phyloP scores from a whole-genome alignment of 2,888 invertebrate species.

The Andrena bicolor region DNA sequence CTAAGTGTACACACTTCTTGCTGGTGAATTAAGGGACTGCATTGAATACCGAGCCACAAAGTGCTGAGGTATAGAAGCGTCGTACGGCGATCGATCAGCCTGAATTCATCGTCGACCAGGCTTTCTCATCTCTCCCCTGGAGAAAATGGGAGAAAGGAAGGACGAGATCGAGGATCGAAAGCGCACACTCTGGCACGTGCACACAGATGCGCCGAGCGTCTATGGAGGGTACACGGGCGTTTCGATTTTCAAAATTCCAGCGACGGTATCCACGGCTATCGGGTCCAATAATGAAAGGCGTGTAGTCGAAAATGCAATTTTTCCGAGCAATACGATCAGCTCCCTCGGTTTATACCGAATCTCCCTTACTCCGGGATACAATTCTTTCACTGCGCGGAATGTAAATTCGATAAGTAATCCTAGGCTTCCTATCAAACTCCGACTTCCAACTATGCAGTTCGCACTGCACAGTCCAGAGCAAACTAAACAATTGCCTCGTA shows the following conservation, averaged over 20 bases:
- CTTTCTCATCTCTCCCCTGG: conserved; percentile 37
- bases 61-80: conserved; percentile 1
- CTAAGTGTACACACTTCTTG: neutral
- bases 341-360: neutral
- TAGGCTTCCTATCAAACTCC: neutral
- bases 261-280: conserved; percentile 7
- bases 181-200: neutral
- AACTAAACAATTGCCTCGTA: neutral
- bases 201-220: neutral
- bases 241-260: conserved; percentile 55
- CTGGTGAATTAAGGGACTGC: conserved; percentile 11
- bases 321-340: conserved; percentile 25
- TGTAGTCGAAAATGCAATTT: conserved; percentile 52
- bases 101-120: conserved; percentile 44
- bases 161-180: conserved; percentile 21
- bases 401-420: conserved; percentile 46
- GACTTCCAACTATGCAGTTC: neutral
- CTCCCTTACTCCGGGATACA: conserved; percentile 12
- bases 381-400: conserved; percentile 20
- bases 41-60: conserved; percentile 18
- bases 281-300: conserved; percentile 45
- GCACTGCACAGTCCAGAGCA: neutral
- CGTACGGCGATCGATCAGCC: conserved; percentile 33
- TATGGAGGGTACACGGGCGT: neutral
- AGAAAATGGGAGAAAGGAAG: conserved; percentile 44